Conservation (phyloP, 2,797 vertebrate genomes). For the Notamacropus eugenii region DNA sequence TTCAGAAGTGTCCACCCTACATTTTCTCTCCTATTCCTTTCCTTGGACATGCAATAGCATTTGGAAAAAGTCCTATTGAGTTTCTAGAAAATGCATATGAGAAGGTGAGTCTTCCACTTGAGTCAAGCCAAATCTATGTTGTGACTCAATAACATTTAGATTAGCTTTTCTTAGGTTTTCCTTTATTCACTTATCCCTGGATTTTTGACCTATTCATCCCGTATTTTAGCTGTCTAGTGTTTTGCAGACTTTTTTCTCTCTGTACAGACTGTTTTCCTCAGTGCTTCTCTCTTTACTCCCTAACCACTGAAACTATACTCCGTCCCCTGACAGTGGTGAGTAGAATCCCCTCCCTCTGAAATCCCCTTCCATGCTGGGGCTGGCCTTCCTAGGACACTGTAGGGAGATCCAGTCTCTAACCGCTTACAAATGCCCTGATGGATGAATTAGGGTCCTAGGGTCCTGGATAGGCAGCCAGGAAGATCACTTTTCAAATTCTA, state of each 20-base stretch:
- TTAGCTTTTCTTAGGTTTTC: neutral
- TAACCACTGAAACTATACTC: neutral
- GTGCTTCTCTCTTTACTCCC: neutral
- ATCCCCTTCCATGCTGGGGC: neutral
- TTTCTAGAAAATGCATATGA: conserved; percentile 96
- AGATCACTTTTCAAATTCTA: neutral
- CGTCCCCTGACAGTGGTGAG: neutral
- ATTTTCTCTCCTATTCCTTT: conserved; percentile 95
- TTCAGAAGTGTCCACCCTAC: conserved; percentile 93
- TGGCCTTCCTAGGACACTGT: neutral
- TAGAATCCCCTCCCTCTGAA: neutral
- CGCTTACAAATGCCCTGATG: neutral
- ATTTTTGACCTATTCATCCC: neutral
- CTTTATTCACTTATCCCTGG: neutral
- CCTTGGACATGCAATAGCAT: conserved; percentile 94
- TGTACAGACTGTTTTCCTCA: neutral
- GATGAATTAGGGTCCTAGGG: neutral
- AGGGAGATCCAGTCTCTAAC: neutral
- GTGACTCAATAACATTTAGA: neutral
- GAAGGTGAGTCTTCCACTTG: conserved; percentile 88
- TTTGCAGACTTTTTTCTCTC: conserved; percentile 18
- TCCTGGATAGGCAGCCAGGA: neutral
- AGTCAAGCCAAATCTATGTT: conserved; percentile 23
- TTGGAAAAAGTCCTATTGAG: conserved; percentile 96
- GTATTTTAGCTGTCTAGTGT: neutral